Evolutionary conservation across 64 coral and sea anemone species (phyloP), one percentile per base, ranked within the genome.

Genomic region (Acropora yongei): DNA sequence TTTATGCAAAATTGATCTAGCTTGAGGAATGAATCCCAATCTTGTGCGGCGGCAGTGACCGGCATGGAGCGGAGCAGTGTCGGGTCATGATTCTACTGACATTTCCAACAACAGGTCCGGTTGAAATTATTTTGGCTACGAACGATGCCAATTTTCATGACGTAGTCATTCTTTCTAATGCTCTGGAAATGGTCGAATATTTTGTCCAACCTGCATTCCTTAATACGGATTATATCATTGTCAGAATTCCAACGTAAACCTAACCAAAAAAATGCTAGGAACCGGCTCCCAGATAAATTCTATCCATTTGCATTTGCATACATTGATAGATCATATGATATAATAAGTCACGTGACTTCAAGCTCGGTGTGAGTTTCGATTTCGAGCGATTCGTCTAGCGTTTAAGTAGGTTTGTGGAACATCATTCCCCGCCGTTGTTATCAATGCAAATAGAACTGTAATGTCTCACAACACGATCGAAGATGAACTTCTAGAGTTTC

Each of bases 1-100:
- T 87, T 43, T 71, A 47, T 2, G 67, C 66, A 44, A 87, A 20
- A 87, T 0, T 74, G 48, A 50, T 75, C 85, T 20, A 87, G 53
- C 48, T 13, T 16, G 19, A 87, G 75, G 2, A 16, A 47, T 12
- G 18, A 74, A 79, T 67, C 3, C 76, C 75, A 68, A 40, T 79
- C 43, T 66, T 80, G 51, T 14, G 50, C 50, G 50, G 50, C 50
- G 19, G 18, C 68, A 5, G 41, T 76, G 17, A 89, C 78, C 19
- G 19, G n/a, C 55, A 89, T 78, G n/a, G n/a, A n/a, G n/a, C n/a
- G 51, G 46, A 53, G 57, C 88, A 89, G 57, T 90, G 47, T 19
- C 88, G 80, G 12, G 88, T 74, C 77, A 90, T 90, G 16, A 81
- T 80, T 65, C 88, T 65, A 43, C 77, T 69, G 42, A 81, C 8